Base-by-base conservation (phyloP, 2,888 invertebrate genomes). In the Crepidodera aurea region DNA sequence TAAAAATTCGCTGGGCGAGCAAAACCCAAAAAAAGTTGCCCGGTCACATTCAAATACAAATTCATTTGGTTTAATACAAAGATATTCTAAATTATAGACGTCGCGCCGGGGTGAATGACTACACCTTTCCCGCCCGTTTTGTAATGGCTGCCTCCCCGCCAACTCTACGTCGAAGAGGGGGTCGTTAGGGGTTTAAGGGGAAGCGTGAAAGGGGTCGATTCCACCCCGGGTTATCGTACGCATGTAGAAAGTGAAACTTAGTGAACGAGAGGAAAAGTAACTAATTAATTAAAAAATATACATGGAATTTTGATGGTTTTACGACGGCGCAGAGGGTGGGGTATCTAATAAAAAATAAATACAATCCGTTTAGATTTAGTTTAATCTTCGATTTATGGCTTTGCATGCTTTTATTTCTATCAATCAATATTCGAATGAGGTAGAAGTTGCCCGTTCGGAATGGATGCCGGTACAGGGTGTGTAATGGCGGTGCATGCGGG, bases 61-160 rank as follows among this genome's bases (percentile, higher is more conserved):
- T 71, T 70, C 69, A 65, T 68, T 66, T 66, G 58, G 65, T 57
- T 50, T 57, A 57, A 50, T 66, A 65, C 65, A 60, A 58, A 64
- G 58, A 58, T 57, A 64, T 56, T 53, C 62, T 68, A 64, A 65
- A 58, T 66, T 64, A 63, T 62, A 65, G 60, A 60, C 60, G 46
- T 42, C 53, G 37, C 29, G 62, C 44, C 65, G 66, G 71, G 70
- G 71, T 71, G 71, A 71, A 68, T 68, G 69, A 71, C 64, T 58
- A 64, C 59, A 53, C 62, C 70, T 68, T 44, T 67, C 70, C 73
- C 76, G 72, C 78, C 78, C 73, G 68, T 73, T 75, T 74, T 62
- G 72, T 68, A 73, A 79, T 79, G 78, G 78, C 78, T 74, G 77
- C 71, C 55, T 19, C 40, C 51, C 62, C 67, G 62, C 74, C 77